Evolutionary conservation across 2,888 invertebrate genomes (phyloP).

Genomic region (Sabatieria punctata): DNA sequence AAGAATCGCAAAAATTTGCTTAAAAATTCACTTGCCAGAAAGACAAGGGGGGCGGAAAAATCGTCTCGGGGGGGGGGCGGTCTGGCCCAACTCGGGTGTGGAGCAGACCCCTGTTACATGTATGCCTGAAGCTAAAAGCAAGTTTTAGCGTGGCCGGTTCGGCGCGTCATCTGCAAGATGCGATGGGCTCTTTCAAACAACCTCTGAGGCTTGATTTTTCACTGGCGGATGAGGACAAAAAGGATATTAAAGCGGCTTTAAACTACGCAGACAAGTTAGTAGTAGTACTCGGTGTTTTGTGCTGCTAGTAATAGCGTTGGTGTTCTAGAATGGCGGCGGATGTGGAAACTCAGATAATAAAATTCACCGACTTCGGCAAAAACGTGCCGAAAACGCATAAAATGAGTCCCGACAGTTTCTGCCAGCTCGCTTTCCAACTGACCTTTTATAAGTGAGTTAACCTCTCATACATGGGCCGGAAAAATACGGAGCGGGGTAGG

Average conservation of each 20-base stretch:
- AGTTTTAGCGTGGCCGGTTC: too few species aligned
- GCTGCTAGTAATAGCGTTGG: too few species aligned
- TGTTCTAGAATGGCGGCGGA: slow-evolving; percentile 33
- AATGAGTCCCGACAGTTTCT: slow-evolving; percentile 40
- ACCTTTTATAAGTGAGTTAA: slow-evolving; percentile 49
- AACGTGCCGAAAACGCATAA: slow-evolving; percentile 38
- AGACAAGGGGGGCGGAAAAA: too few species aligned
- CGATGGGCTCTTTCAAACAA: slow-evolving; percentile 5
- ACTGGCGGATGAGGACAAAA: slow-evolving; percentile 34
- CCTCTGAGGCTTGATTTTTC: slow-evolving; percentile 13
- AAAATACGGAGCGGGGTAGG: too few species aligned
- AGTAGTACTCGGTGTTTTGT: slow-evolving; percentile 1
- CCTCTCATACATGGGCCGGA: too few species aligned
- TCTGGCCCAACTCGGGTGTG: too few species aligned
- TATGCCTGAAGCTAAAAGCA: too few species aligned
- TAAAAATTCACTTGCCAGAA: too few species aligned
- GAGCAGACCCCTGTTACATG: too few species aligned
- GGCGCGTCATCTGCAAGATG: too few species aligned
- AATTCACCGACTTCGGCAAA: slow-evolving; percentile 39
- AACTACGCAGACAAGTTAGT: slow-evolving; percentile 48
- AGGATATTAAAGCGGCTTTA: slow-evolving; percentile 46
- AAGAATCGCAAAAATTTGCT: too few species aligned
- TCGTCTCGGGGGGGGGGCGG: too few species aligned
- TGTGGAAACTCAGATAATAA: slow-evolving; percentile 35
- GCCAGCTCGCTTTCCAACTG: slow-evolving; percentile 29